Conservation (phyloP, 1,140 invertebrate genomes). For the Meteorus sp. region DNA sequence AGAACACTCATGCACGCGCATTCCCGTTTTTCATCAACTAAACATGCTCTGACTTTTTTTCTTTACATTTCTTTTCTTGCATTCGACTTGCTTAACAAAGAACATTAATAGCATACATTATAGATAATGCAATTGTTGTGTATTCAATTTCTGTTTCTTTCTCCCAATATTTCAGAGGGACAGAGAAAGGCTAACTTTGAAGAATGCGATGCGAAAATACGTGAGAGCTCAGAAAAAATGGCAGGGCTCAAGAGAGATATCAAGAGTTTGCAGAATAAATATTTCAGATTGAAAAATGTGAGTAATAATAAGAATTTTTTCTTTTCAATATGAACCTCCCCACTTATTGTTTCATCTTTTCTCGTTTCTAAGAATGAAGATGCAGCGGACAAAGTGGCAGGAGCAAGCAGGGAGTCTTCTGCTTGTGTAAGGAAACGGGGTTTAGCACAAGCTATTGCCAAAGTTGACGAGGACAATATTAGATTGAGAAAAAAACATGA, state of each 20-base stretch:
- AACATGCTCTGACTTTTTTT: neutral
- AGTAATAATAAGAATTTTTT: conserved; percentile 18
- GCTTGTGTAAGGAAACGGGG: conserved; percentile 50
- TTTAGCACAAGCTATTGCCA: conserved; percentile 62
- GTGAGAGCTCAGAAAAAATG: conserved; percentile 71
- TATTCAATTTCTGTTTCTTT: neutral
- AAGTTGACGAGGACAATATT: conserved; percentile 74
- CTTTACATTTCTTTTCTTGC: too few relatives aligned
- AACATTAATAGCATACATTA: neutral
- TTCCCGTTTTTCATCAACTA: conserved; percentile 13
- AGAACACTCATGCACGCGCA: conserved; percentile 17
- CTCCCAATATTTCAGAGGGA: conserved; percentile 65
- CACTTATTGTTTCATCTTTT: conserved; percentile 20
- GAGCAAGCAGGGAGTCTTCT: conserved; percentile 44
- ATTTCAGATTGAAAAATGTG: conserved; percentile 64
- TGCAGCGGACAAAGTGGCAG: conserved; percentile 41
- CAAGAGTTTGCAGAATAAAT: conserved; percentile 63
- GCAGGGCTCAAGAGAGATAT: conserved; percentile 73
- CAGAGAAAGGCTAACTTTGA: conserved; percentile 80
- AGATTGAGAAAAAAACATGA: conserved; percentile 75
- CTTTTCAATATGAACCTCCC: neutral
- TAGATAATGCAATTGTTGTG: neutral
- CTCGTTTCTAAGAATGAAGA: conserved; percentile 50
- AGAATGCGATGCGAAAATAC: conserved; percentile 74
- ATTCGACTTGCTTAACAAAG: too few relatives aligned